Evolutionary conservation across 2,797 vertebrate species (phyloP).

Genomic region (Pantherophis alleghaniensis): DNA sequence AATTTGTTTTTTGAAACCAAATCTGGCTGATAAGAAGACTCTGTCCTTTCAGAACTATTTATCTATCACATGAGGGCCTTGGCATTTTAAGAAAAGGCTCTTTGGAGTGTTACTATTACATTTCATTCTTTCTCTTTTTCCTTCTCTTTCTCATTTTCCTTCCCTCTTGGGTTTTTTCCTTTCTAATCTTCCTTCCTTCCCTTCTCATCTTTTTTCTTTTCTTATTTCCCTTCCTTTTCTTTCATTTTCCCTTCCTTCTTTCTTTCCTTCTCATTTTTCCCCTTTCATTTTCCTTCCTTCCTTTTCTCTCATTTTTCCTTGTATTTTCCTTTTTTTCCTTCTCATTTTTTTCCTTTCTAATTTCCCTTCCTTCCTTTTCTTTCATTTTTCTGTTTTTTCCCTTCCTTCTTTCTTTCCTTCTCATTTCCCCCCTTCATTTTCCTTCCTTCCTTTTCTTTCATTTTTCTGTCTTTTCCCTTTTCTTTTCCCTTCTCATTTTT

Average conservation of each 20-base stretch:
- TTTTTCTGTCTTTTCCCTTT: too few species aligned
- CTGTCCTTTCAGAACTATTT: neutral
- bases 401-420: neutral
- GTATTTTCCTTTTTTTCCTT: neutral
- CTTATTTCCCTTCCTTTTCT: neutral
- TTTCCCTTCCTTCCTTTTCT: too few species aligned
- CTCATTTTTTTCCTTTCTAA: neutral
- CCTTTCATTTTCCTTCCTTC: neutral
- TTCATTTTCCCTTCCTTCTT: neutral
- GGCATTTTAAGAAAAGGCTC: neutral
- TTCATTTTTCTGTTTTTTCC: too few species aligned
- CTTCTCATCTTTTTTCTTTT: neutral
- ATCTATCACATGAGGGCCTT: neutral
- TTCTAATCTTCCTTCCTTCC: neutral
- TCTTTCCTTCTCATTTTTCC: too few species aligned
- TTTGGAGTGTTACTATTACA: neutral
- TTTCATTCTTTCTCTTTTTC: neutral
- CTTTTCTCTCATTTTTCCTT: neutral
- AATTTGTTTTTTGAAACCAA: neutral
- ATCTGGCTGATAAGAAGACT: neutral
- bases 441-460: too few species aligned
- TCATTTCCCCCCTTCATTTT: neutral
- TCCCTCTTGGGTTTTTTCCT: neutral
- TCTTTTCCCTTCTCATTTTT: too few species aligned
- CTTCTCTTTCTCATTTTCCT: neutral